Evolutionary conservation across 2,888 invertebrate genomes (phyloP), one percentile per base, ranked within the genome.

Genomic region (Sesia bembeciformis): DNA sequence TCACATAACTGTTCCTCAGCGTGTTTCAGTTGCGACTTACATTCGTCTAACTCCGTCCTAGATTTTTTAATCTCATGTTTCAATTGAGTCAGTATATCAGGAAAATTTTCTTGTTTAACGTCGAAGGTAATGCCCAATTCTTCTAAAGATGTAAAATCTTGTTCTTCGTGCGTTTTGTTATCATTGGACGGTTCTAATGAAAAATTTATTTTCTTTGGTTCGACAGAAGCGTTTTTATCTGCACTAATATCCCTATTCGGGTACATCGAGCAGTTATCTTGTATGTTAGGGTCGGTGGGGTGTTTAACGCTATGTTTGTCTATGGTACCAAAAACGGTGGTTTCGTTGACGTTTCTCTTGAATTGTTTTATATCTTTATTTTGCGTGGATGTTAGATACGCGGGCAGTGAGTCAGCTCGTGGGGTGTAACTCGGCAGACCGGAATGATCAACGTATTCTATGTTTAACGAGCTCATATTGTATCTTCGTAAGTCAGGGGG

Each of bases 11-110:
- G 90, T 65, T 87, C 90, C 66, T 91, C 91, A 0, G 91, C 90
- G 50, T 87, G 83, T 63, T 90, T 87, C 4, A 92, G 71, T 54
- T 90, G 86, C 8, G 86, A 81, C 63, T 90, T 91, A 6, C 91
- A 91, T 51, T 80, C 85, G 43, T 91, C 91, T 3, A 93, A 67
- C 63, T 91, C 90, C 0, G 72, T 64, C 61, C 91, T 90, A 40
- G 93, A 80, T 61, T 90, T 90, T 51, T 90, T 90, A 3, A 93
- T 86, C 65, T 93, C 92, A 56, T 84, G 72, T 67, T 90, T 90
- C 8, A 90, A 60, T 54, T 88, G 88, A 1, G 82, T 76, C 46
- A 90, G 61, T 60, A 90, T 82, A 54, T 89, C 87, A 0, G 88
- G 84, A 61, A 84, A 86, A 58, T 84, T 83, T 60, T 85, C 81